Percentiles rank a stretch among this genome's conserved stretches.
Conservation (phyloP, 2,113 vertebrate genomes). For the Sylvicapra grimmia region DNA sequence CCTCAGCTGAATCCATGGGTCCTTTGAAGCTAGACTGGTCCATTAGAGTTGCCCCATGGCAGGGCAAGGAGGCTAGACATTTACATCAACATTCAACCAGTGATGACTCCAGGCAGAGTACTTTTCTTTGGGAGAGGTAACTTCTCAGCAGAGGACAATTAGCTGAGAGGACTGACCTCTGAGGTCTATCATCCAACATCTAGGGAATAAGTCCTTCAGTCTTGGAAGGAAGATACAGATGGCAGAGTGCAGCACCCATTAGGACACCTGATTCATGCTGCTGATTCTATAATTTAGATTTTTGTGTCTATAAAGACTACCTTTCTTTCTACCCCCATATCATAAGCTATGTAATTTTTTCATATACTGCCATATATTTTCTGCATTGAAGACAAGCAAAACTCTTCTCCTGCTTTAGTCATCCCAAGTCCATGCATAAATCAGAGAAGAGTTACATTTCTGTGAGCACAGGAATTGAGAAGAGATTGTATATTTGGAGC, state of each 20-base stretch:
- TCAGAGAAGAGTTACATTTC: neutral
- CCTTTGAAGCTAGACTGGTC: neutral
- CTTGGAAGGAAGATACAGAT: neutral
- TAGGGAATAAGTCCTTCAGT: neutral
- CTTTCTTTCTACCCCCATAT: neutral
- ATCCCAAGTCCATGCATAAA: neutral
- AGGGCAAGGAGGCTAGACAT: neutral
- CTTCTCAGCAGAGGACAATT: neutral
- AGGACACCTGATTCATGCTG: neutral
- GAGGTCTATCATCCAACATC: neutral
- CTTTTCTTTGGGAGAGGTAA: neutral
- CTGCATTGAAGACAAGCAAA: neutral
- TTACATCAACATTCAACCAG: neutral
- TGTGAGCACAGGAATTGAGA: neutral
- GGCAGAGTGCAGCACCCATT: neutral
- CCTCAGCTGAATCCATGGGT: neutral
- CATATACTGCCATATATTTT: neutral
- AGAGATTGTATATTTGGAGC: neutral
- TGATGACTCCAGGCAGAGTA: neutral
- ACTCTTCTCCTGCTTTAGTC: neutral
- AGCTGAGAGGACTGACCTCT: neutral
- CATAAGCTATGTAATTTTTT: neutral
- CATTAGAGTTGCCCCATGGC: neutral
- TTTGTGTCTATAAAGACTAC: neutral
- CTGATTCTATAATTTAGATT: neutral